Base-by-base conservation (phyloP, 2,113 vertebrate species). In the Vulpes vulpes region DNA sequence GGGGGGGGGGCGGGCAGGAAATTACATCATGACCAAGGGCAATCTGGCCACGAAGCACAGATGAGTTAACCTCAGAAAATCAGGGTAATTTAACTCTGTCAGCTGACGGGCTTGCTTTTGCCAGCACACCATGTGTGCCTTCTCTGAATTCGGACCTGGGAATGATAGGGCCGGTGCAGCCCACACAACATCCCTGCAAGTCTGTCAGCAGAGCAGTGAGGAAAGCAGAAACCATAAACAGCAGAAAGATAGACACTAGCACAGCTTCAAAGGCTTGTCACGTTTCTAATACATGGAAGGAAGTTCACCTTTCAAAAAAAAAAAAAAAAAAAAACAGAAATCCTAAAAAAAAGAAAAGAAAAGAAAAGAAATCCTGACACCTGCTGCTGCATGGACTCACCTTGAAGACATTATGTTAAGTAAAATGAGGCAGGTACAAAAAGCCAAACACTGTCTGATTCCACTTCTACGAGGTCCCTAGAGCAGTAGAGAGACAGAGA, bases 41-140 rank as follows among this genome's bases (percentile, higher is more conserved):
- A 71, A 25, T 23, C 20, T 38, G 65, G 65, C 43, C 76, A 89
- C n/a, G 57, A 32, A 57, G 35, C 87, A 49, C 20, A 30, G 25
- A 55, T 1, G 67, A 73, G 14, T 25, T 51, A 49, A 55, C 59
- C 78, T 27, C 59, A 25, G 57, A 76, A 95, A 49, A 57, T 62
- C 86, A 11, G 20, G 27, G 38, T 11, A 16, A 62, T 51, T 80
- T 57, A 69, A 20, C 73, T 81, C 73, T 71, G 64, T 51, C 65
- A 9, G 85, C 53, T 59, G 55, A 49, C 5, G 0, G 49, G 30
- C n/a, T 85, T 55, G 67, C 43, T 93, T 43, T 74, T 15, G 38
- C 71, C 9, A 5, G 0, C 3, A 38, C 49, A 16, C 5, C 16
- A 5, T 5, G 1, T 0, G 1, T n/a, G 27, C 43, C 38, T 89